Evolutionary conservation across 2,797 vertebrate species (phyloP).

Genomic region (Anisognathus igniventris): DNA sequence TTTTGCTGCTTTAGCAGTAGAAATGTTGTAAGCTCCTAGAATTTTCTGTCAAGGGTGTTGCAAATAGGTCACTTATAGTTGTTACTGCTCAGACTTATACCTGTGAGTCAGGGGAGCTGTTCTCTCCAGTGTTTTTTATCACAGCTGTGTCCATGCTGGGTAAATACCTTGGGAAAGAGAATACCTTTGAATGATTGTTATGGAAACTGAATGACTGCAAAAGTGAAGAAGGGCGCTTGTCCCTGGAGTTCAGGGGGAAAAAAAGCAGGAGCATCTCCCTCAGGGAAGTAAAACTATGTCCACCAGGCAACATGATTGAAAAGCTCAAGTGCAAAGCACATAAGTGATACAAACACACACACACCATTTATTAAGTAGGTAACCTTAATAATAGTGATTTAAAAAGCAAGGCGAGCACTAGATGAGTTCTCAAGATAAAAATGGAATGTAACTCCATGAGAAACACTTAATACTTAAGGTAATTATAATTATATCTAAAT

Average conservation of each 20-base stretch:
- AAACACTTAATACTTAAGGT: not conserved
- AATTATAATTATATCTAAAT: not conserved
- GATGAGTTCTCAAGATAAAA: not conserved
- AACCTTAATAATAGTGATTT: not conserved
- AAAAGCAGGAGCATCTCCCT: not conserved
- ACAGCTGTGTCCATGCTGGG: not conserved
- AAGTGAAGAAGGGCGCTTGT: not conserved
- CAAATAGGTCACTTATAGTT: rapidly evolving
- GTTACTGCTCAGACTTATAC: not conserved
- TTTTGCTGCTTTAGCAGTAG: not conserved
- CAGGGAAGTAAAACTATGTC: not conserved
- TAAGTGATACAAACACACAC: not conserved
- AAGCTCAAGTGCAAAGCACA: not conserved
- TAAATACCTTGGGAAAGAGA: not conserved
- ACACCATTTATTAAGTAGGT: not conserved
- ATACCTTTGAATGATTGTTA: not conserved
- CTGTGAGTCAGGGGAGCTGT: not conserved
- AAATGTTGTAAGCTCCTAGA: not conserved
- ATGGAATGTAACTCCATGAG: not conserved
- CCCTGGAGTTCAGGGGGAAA: not conserved
- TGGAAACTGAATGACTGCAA: not conserved
- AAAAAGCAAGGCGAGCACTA: not conserved
- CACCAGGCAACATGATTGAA: not conserved
- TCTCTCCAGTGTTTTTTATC: not conserved
- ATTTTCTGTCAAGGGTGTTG: not conserved